Evolutionary conservation across 2,797 vertebrate species (phyloP), one percentile per base, ranked within the genome.

Genomic region (Anguilla obscura): DNA sequence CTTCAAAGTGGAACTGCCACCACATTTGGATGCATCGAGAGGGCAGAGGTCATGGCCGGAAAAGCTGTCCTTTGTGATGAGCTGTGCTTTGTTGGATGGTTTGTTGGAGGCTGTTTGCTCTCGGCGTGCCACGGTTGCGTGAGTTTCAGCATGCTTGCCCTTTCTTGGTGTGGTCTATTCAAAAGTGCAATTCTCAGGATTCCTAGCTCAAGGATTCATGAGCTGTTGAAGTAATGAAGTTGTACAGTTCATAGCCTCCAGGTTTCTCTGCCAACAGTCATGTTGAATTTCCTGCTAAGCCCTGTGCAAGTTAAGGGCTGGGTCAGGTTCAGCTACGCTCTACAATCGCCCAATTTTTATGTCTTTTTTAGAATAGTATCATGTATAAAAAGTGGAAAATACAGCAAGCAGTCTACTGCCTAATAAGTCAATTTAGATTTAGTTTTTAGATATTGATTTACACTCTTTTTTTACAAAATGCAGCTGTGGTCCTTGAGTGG

Each of bases 131-230:
- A n/a, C 7, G 24, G 40, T 50, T n/a, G 4, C 1, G 79, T 80
- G 40, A 45, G 5, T 45, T 80, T 80, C 40, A 80, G 76, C 40
- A 79, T 16, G 4, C 36, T 45, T 80, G 33, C 76, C 33, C 18
- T 45, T 80, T 80, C 76, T 80, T 21, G 4, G 76, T 48, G 71
- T 27, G 71, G 8, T 76, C 71, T 14, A 36, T 76, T 76, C 71
- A 76, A 76, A 76, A 76, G 10, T 76, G 33, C 33, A 80, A 45
- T 45, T 21, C 18, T 33, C 76, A 80, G 76, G 76, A 80, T 80
- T 80, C 76, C 76, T 80, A 21, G 12, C 40, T 82, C 1, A 18
- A n/a, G 45, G 45, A 50, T 82, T 48, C 79, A 48, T 50, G 40
- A 21, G 1, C 40, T 82, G 79, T 50, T 82, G 18, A 82, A 24